A percentile compares a stretch with the other conserved stretches of the same genome.
phyloP scores from a whole-genome alignment of 2,888 invertebrate species.

The Ectobius pallidus region DNA sequence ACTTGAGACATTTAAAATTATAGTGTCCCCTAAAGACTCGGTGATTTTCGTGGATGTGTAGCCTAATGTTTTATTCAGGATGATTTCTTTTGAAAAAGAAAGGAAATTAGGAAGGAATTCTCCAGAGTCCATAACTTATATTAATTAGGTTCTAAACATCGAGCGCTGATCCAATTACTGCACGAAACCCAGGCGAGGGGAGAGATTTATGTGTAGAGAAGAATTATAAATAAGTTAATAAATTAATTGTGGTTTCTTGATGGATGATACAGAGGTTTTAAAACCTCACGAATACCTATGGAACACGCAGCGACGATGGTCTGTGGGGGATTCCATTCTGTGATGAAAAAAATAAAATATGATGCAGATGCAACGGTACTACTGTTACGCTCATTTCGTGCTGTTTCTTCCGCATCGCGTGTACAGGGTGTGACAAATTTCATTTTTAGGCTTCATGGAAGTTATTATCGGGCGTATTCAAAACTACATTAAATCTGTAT shows the following conservation, averaged over 20 bases:
- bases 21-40: not conserved
- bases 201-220: not conserved
- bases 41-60: not conserved
- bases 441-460: no score
- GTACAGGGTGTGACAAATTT: no score
- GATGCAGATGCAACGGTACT: no score
- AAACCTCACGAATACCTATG: no score
- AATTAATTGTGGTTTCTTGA: constrained; percentile 22
- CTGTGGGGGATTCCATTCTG: no score
- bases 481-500: no score
- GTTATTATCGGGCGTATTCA: no score
- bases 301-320: no score
- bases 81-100: not conserved
- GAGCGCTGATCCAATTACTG: constrained; percentile 19
- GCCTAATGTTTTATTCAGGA: constrained; percentile 9
- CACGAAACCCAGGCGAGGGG: not conserved
- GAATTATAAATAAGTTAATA: constrained; percentile 26
- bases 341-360: no score
- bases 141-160: constrained; percentile 18
- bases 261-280: not conserved
- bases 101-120: not conserved
- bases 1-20: not conserved
- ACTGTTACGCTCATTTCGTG: no score
- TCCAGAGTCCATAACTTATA: constrained; percentile 15
- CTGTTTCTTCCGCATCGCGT: no score